Evolutionary conservation across 2,113 vertebrate species (phyloP).

Genomic region (Benitochromis conjunctus): DNA sequence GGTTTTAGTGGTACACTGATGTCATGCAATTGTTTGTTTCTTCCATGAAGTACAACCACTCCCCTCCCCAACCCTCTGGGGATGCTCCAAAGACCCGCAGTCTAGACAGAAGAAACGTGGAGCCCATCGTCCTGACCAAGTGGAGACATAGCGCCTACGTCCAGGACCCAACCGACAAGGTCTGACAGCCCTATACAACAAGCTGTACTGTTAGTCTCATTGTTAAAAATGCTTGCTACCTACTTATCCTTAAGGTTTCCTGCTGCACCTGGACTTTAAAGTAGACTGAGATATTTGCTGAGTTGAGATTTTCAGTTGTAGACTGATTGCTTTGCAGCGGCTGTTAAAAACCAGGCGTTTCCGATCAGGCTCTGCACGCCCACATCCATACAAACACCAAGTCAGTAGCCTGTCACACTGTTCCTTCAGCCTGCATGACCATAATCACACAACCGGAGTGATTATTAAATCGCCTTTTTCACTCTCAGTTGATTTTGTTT

Average conservation of each 20-base stretch:
- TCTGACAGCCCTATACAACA: constrained; percentile 45
- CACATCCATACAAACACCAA: constrained; percentile 65
- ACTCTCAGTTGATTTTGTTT: neutral
- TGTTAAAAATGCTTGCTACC: neutral
- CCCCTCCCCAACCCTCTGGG: constrained; percentile 78
- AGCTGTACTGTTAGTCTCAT: neutral
- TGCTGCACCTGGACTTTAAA: neutral
- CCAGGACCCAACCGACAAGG: constrained; percentile 86
- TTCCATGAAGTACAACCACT: constrained; percentile 78
- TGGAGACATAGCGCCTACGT: constrained; percentile 89
- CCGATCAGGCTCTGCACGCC: constrained; percentile 52
- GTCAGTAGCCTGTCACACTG: constrained; percentile 52
- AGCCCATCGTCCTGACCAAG: constrained; percentile 87
- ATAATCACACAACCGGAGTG: neutral
- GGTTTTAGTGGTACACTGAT: neutral
- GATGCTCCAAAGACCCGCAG: constrained; percentile 88
- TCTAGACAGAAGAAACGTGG: constrained; percentile 84
- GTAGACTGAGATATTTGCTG: neutral
- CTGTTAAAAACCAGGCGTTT: constrained; percentile 56
- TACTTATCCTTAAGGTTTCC: neutral
- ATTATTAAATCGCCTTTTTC: neutral
- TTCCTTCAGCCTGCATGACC: constrained; percentile 24
- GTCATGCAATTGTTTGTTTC: neutral
- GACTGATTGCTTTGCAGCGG: constrained; percentile 55
- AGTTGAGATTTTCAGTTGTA: constrained; percentile 32